Evolutionary conservation across 2,113 vertebrate species (phyloP).

Genomic region (Salvelinus sp.): DNA sequence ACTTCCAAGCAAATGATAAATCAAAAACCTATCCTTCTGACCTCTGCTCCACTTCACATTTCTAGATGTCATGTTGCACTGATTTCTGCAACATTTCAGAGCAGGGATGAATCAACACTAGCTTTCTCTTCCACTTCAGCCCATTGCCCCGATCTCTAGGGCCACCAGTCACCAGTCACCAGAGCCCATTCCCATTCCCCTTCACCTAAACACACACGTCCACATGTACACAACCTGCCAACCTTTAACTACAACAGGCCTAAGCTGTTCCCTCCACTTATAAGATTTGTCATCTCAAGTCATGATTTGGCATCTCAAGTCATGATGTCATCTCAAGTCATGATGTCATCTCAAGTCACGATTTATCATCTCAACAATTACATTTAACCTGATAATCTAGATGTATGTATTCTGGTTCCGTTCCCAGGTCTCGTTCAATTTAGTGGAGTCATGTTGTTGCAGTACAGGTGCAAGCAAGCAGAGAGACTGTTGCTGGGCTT

Average conservation of each 20-base stretch:
- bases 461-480: not conserved
- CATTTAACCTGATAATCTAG: not conserved
- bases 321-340: too few relatives aligned
- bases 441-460: not conserved
- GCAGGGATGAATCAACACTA: not conserved
- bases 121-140: not conserved
- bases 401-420: too few relatives aligned
- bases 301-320: too few relatives aligned
- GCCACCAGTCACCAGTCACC: too few relatives aligned
- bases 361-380: not conserved
- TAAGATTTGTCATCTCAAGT: too few relatives aligned
- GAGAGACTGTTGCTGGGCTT: not conserved
- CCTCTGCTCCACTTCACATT: not conserved
- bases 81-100: not conserved
- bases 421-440: too few relatives aligned
- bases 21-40: not conserved
- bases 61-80: not conserved
- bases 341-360: not conserved
- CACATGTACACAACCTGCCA: not conserved
- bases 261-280: not conserved
- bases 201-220: too few relatives aligned
- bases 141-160: too few relatives aligned
- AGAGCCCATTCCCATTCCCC: too few relatives aligned
- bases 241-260: not conserved
- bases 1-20: too few relatives aligned